phyloP scores from a whole-genome alignment of 2,888 invertebrate genomes.

The Pristionchus fissidentatus region DNA sequence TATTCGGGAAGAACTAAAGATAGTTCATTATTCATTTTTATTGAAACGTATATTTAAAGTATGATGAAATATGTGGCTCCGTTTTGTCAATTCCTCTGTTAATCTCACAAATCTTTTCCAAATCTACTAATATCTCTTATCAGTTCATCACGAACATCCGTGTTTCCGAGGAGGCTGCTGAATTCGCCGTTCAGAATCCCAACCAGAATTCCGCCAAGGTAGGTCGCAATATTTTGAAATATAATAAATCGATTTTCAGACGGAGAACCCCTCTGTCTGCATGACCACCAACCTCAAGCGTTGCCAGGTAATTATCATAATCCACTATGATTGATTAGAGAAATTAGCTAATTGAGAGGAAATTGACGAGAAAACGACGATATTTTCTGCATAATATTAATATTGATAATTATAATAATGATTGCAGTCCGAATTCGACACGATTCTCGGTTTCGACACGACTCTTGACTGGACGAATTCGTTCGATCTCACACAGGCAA shows the following conservation, averaged over 20 bases:
- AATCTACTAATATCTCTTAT: too few relatives aligned
- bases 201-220: background rate
- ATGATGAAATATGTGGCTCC: too few relatives aligned
- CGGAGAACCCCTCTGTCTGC: conserved; percentile 30
- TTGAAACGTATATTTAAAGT: background rate
- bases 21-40: too few relatives aligned
- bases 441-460: conserved; percentile 55
- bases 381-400: too few relatives aligned
- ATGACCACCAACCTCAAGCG: background rate
- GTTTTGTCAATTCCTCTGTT: too few relatives aligned
- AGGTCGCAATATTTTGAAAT: background rate
- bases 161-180: background rate
- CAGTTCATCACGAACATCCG: conserved; percentile 19
- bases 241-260: background rate
- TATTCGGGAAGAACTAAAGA: too few relatives aligned
- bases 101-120: too few relatives aligned
- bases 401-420: background rate
- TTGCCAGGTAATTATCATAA: conserved; percentile 1
- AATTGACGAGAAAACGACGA: too few relatives aligned
- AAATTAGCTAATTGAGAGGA: background rate
- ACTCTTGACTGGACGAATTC: conserved; percentile 54
- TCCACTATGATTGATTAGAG: background rate
- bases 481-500: conserved; percentile 10
- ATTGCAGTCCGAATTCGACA: conserved; percentile 54
- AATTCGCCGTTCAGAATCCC: background rate